Base-by-base conservation (phyloP, 92 coral and sea anemone species). In the Phenganax marumi region DNA sequence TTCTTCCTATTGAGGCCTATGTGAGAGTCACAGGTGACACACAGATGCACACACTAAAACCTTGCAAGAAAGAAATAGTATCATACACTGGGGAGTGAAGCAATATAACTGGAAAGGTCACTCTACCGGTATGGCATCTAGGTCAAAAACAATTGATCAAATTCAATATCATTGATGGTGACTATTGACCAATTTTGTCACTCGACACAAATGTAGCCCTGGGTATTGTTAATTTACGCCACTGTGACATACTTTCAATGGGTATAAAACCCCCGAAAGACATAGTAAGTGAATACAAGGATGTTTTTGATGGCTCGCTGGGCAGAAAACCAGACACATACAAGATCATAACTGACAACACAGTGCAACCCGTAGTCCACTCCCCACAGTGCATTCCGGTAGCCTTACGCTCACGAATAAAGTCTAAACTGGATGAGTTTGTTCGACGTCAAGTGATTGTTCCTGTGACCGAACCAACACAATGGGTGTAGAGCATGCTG, bases 51-150 rank as follows among this genome's bases (percentile, higher is more conserved):
- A 19, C 21, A 84, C 47, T 75, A 57, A 80, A 68, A 68, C 82
- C 69, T 0, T 79, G 84, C 55, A 13, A 54, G 60, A 85, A 77
- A 61, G 88, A 85, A 53, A 77, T 85, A 3, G 88, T 85, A 24
- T 85, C 84, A 63, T 68, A 85, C 84, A 85, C 88, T 8, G 88
- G 88, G 24, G 88, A 85, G 25, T 84, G 70, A 50, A 84, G 88
- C 70, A 85, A 68, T 55, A 69, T 77, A 46, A 74, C 87, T n/a
- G 84, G 87, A 24, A 75, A 75, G 55, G 63, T 56, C 18, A 70
- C 18, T 33, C 86, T 55, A 18, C 80, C 86, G 19, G 81, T 82
- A 12, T 82, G 86, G 81, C 57, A 56, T 19, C 2, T 2, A 8
- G 21, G 17, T 1, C 1, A 56, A 2, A 33, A 33, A 5, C 43